phyloP scores from a whole-genome alignment of 2,888 invertebrate genomes.

The Sinopyrophorus schimmeli region DNA sequence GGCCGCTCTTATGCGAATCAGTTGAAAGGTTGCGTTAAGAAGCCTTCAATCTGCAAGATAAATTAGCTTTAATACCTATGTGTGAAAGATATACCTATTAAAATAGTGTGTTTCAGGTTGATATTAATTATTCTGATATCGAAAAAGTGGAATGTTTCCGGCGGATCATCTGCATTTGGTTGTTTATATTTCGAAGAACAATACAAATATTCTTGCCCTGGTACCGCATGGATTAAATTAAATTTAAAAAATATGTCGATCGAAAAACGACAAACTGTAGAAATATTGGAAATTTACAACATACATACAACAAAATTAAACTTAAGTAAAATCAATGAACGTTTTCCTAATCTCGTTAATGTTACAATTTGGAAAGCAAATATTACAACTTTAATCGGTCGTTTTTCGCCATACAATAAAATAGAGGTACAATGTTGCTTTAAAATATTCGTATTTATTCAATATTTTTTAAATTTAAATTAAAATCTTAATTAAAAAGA shows the following conservation, averaged over 20 bases:
- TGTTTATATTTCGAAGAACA: conserved; percentile 4
- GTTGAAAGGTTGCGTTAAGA: too few relatives aligned
- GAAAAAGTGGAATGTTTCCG: not conserved
- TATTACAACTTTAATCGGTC: conserved; percentile 4
- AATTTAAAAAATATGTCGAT: not conserved
- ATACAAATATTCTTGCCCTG: conserved; percentile 3
- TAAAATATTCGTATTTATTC: not conserved
- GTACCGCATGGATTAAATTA: not conserved
- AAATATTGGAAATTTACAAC: conserved; percentile 15
- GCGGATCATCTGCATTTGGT: not conserved
- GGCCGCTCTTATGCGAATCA: too few relatives aligned
- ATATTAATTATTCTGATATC: too few relatives aligned
- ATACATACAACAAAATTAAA: conserved; percentile 2
- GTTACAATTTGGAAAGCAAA: conserved; percentile 19
- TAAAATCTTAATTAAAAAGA: not conserved
- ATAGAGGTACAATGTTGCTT: conserved; percentile 26
- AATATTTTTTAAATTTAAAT: too few relatives aligned
- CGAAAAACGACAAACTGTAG: not conserved
- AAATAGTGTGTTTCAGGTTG: too few relatives aligned
- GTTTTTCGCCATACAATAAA: conserved; percentile 19
- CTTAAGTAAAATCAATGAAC: conserved; percentile 1
- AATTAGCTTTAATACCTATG: too few relatives aligned
- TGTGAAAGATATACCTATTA: too few relatives aligned
- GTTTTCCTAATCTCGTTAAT: conserved; percentile 17
- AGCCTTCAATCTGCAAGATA: too few relatives aligned